Base-by-base conservation (phyloP, 2,888 invertebrate genomes). In the Rhagonycha lutea region DNA sequence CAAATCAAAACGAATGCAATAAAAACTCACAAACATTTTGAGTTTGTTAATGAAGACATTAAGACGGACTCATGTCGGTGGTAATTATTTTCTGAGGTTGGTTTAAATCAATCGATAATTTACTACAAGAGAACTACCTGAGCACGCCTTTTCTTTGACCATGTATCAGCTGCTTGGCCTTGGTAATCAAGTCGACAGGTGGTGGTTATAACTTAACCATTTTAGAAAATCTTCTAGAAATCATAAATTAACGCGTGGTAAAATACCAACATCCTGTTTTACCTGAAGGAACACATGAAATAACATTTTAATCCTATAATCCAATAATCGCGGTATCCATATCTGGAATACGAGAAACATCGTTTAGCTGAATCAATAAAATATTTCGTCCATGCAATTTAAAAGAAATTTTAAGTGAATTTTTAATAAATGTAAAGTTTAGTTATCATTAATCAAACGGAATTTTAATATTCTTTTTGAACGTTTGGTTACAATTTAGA, bases 21-120 rank as follows among this genome's bases (percentile, higher is more conserved):
- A 47, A 47, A 47, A 47, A 47, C 47, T 47, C 47, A n/a, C 47
- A n/a, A n/a, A 47, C 47, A 47, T n/a, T n/a, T 47, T n/a, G n/a
- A 47, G 47, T 26, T 18, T 65, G 23, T 65, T 73, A 73, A 73
- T 73, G 69, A 73, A 73, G 73, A 73, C 73, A 69, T 73, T 73
- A 68, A 62, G 63, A 61, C 62, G 24, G 32, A 68, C 62, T 69
- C 62, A 61, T 73, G 73, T 68, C 73, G 69, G 68, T 73, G 68
- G 63, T 73, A 73, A 73, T 73, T 73, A 73, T 62, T 62, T 62
- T 73, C 73, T 69, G 26, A 14, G 61, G 61, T 65, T 29, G 69
- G 23, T 69, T 69, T 69, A 47, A 69, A 69, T 65, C 63, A 65
- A 24, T 65, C 63, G 63, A 65, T 65, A 65, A 65, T 65, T 65